Evolutionary conservation across 1,140 invertebrate genomes (phyloP).

Genomic region (Periplaneta americana): DNA sequence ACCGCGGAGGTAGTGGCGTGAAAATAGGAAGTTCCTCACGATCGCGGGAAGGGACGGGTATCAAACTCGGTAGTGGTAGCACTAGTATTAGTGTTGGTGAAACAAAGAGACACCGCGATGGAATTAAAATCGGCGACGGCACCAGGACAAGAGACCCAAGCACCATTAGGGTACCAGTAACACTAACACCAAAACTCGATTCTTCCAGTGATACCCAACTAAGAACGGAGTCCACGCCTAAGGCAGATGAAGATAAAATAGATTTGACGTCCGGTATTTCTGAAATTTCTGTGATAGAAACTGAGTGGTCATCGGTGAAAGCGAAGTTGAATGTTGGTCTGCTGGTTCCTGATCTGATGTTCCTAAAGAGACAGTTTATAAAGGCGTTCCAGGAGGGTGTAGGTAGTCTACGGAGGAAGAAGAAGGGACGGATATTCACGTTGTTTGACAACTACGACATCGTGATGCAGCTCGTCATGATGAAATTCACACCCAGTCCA

Average conservation of each 20-base stretch:
- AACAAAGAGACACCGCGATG: neutral
- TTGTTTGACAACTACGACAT: neutral
- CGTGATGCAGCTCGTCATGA: neutral
- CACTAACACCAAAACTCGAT: neutral
- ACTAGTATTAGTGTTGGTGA: too few species aligned
- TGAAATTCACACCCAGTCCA: neutral
- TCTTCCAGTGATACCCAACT: neutral
- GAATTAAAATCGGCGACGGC: neutral
- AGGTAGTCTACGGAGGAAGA: neutral
- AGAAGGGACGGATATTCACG: neutral
- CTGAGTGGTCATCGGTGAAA: neutral
- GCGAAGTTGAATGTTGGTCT: neutral
- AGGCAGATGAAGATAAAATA: neutral
- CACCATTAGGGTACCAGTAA: neutral
- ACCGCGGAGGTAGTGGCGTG: neutral
- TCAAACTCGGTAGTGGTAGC: neutral
- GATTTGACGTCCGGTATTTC: neutral
- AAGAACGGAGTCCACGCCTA: neutral
- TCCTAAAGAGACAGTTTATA: neutral
- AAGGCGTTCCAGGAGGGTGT: neutral
- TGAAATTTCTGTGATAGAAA: neutral
- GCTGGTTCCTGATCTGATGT: neutral
- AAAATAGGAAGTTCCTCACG: neutral
- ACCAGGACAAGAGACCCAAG: neutral
- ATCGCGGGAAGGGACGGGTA: neutral